Evolutionary conservation across 2,113 vertebrate genomes (phyloP).

Genomic region (Upupa epops): DNA sequence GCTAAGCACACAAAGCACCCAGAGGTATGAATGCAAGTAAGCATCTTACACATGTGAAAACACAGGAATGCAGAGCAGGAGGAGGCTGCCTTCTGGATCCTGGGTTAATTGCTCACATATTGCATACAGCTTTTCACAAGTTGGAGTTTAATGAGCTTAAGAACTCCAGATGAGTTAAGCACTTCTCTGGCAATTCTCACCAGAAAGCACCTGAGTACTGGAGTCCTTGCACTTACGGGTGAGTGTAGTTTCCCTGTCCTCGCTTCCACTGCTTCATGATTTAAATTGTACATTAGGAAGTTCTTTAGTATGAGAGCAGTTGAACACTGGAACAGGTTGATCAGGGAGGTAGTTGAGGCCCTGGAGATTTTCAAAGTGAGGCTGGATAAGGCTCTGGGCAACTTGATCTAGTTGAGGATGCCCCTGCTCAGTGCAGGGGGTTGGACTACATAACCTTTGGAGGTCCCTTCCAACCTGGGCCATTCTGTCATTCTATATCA

Average conservation of each 20-base stretch:
- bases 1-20: background rate
- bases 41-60: background rate
- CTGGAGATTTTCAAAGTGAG: too few relatives aligned
- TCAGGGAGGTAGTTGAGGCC: too few relatives aligned
- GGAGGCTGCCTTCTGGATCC: background rate
- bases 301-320: too few relatives aligned
- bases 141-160: background rate
- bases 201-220: background rate
- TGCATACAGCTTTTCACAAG: background rate
- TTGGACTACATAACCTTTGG: too few relatives aligned
- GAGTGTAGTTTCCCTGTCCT: background rate
- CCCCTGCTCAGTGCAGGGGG: too few relatives aligned
- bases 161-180: background rate
- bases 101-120: background rate
- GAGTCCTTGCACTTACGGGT: rapidly evolving
- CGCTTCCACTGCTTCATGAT: background rate
- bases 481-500: background rate
- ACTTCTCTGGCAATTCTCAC: background rate
- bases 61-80: background rate
- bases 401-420: too few relatives aligned
- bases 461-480: too few relatives aligned
- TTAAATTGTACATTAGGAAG: too few relatives aligned
- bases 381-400: too few relatives aligned
- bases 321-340: too few relatives aligned
- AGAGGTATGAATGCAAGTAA: background rate